Base-by-base conservation (phyloP, 2,113 vertebrate species). In the Scopus umbretta region DNA sequence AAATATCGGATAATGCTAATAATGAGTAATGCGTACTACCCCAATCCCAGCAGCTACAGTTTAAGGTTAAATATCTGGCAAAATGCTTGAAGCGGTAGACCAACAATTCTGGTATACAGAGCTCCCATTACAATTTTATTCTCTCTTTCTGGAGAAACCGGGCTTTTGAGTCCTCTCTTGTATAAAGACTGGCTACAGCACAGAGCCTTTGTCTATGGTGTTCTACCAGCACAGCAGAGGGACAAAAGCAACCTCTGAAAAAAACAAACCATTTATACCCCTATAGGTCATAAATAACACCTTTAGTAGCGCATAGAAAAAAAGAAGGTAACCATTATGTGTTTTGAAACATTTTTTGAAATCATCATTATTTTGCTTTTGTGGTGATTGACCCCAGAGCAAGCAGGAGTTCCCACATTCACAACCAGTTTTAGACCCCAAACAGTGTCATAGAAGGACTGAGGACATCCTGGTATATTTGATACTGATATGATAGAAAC, bases 401-500 rank as follows among this genome's bases (percentile, higher is more conserved):
- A 82, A 34, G 75, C n/a, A 61, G 50, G 61, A 63, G 30, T 4
- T 80, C 29, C 47, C 1, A 0, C 50, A 8, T 2, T 30, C 23
- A 20, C 9, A n/a, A 20, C 16, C 23, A 36, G 14, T 20, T 42
- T 23, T 29, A 43, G 70, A 56, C 15, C 18, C 26, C 0, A 0
- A 22, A 9, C 0, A 0, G 49, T 25, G 49, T 16, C 17, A 11
- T 23, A 20, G 40, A 56, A 40, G 30, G 34, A 34, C 66, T 68
- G 85, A 91, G 61, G 47, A 63, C 3, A 9, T 10, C 20, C 26
- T 1, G 4, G 43, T 71, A 2, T 36, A 22, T 36, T 16, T 79
- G 56, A 59, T 11, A 50, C 2, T 4, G 49, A 3, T 9, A 40
- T 2, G 36, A 36, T 3, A 1, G 79, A 58, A 81, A 36, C 36